Base-by-base conservation (phyloP, 2,888 invertebrate species). In the Anoncus sp. region DNA sequence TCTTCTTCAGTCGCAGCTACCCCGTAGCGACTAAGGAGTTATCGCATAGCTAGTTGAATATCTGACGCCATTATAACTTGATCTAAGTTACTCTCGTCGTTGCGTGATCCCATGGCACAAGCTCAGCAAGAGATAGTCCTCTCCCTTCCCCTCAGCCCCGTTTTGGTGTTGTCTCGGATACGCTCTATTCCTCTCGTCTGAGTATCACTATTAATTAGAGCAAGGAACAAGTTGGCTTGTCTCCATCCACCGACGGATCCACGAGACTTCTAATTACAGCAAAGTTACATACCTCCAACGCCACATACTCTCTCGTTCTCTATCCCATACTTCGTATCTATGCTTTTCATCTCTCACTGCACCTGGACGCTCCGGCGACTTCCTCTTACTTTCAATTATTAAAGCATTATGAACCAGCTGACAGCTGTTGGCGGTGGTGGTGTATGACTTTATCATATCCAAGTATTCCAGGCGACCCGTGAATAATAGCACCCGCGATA, bases 131-230 rank as follows among this genome's bases (percentile, higher is more conserved):
- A 62, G 69, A 63, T 14, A 67, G 31, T 16, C 38, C 51, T 20
- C 24, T 31, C 31, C 31, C 67, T 67, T 43, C 51, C 63, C 49
- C 45, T 71, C 31, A 16, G 24, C 45, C 35, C 45, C 16, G 49
- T 53, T 71, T 65, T 40, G 62, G 60, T 63, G 53, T 66, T 75
- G 74, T 71, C 63, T 40, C 69, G 70, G 18, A 47, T 71, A 57
- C 57, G 16, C 65, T 67, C 55, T 55, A 47, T 47, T 62, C 62
- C 59, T 66, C 66, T 63, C 79, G 66, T 66, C 78, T 65, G 57
- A 76, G 83, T 86, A 86, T 87, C 86, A 82, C 84, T 87, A 87
- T 88, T 87, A 89, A 88, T 89, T 88, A 88, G 84, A 84, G 75
- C 78, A 75, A 77, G 75, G 79, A 83, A 79, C 81, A 85, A 85